phyloP scores from a whole-genome alignment of 30 jellyfish, hydroid and myxozoan genomes.

The Turritopsis rubra region DNA sequence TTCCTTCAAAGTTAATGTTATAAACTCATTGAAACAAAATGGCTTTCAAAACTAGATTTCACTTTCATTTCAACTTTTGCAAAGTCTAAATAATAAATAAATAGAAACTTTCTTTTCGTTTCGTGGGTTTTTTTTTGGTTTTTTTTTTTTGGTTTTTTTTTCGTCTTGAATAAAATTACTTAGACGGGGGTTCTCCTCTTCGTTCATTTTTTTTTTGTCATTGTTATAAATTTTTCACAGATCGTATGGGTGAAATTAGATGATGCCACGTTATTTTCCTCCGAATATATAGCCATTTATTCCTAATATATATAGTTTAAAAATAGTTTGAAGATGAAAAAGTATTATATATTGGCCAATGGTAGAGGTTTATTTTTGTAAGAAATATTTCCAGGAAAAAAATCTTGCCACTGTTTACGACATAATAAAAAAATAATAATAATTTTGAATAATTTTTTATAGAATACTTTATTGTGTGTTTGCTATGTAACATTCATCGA shows the following conservation, averaged over 20 bases:
- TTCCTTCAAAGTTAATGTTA: no score
- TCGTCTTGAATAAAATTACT: no score
- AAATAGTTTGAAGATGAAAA: neutral
- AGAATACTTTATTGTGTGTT: neutral
- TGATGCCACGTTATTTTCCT: neutral
- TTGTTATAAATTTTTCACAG: neutral
- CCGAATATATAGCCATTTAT: neutral
- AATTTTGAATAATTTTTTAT: constrained; percentile 13
- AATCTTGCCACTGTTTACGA: neutral
- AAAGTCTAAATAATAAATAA: no score
- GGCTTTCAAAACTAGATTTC: neutral
- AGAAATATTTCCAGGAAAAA: neutral
- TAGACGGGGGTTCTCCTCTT: no score
- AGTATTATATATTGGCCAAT: neutral
- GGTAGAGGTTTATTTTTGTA: neutral
- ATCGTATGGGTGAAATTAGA: neutral
- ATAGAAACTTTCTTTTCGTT: neutral
- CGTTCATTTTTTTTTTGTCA: neutral
- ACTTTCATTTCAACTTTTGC: neutral
- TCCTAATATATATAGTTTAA: neutral
- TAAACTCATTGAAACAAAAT: neutral
- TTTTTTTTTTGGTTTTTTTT: neutral
- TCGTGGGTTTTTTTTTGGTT: neutral
- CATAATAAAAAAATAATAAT: neutral
- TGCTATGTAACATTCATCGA: neutral